phyloP scores from a whole-genome alignment of 2,797 vertebrate species.

The Iguana delicatissima region DNA sequence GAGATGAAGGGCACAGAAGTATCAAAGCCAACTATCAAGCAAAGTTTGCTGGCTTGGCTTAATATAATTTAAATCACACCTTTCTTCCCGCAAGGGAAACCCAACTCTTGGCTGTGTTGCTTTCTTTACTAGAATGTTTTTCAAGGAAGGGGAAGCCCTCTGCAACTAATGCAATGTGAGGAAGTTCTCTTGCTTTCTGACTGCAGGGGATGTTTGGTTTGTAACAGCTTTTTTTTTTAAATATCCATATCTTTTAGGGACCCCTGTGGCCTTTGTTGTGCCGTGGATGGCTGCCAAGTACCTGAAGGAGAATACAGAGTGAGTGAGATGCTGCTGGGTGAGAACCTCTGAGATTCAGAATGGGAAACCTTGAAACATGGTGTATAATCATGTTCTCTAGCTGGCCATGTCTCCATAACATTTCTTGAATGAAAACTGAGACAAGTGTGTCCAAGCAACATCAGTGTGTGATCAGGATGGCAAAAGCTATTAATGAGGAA shows the following conservation, averaged over 20 bases:
- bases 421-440: too few species aligned
- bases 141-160: fast-evolving
- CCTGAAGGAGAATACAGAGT: constrained; percentile 87
- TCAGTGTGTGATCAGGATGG: too few species aligned
- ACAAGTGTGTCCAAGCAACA: too few species aligned
- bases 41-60: too few species aligned
- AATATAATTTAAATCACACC: too few species aligned
- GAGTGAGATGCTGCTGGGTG: constrained; percentile 60
- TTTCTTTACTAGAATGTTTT: background rate
- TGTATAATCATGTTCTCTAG: background rate
- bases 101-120: background rate
- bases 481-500: too few species aligned
- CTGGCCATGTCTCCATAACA: too few species aligned
- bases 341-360: too few species aligned
- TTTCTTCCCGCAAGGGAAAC: too few species aligned
- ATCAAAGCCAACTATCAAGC: too few species aligned
- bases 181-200: constrained; percentile 7
- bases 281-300: constrained; percentile 86
- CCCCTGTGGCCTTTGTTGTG: constrained; percentile 85
- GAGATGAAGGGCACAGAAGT: too few species aligned
- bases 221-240: constrained; percentile 45
- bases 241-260: constrained; percentile 77
- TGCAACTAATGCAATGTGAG: fast-evolving
- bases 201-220: constrained; percentile 57
- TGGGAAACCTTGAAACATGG: background rate